Evolutionary conservation across 1,140 invertebrate species (phyloP).

Genomic region (Macrotrachela quadricornifera): DNA sequence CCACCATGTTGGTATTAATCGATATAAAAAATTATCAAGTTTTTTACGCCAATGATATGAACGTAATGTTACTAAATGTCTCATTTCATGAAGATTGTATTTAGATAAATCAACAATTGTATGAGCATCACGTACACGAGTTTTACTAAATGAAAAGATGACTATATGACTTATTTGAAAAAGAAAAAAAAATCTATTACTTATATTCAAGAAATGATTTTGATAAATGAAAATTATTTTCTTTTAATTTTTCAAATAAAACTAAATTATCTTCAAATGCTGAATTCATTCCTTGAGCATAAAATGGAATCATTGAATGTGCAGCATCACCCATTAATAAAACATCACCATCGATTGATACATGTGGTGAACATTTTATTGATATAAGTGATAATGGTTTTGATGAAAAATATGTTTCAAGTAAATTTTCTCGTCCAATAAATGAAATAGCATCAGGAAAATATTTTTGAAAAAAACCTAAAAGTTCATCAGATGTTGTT

Average conservation of each 20-base stretch:
- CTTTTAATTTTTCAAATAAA: conserved; percentile 6
- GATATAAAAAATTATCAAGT: conserved; percentile 55
- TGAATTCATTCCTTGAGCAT: conserved; percentile 97
- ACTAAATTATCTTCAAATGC: conserved; percentile 17
- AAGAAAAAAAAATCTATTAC: not conserved
- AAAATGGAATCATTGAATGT: conserved; percentile 96
- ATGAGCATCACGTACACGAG: conserved; percentile 55
- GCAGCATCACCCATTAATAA: conserved; percentile 31
- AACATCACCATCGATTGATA: too few relatives aligned
- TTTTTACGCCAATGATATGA: conserved; percentile 56
- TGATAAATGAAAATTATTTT: not conserved
- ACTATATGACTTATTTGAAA: too few relatives aligned
- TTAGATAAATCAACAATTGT: conserved; percentile 82
- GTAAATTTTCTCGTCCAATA: conserved; percentile 47
- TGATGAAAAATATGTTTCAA: conserved; percentile 48
- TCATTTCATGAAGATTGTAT: conserved; percentile 86
- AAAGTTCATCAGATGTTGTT: conserved; percentile 40
- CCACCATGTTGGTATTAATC: conserved; percentile 53
- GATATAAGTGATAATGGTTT: conserved; percentile 53
- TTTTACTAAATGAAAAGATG: too few relatives aligned
- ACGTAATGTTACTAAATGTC: conserved; percentile 57
- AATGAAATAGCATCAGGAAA: conserved; percentile 65
- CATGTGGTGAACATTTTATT: conserved; percentile 38
- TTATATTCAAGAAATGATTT: conserved; percentile 6
- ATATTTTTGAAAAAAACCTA: conserved; percentile 55